Conservation (phyloP, 2,113 vertebrate genomes). For the Lepus timidus region DNA sequence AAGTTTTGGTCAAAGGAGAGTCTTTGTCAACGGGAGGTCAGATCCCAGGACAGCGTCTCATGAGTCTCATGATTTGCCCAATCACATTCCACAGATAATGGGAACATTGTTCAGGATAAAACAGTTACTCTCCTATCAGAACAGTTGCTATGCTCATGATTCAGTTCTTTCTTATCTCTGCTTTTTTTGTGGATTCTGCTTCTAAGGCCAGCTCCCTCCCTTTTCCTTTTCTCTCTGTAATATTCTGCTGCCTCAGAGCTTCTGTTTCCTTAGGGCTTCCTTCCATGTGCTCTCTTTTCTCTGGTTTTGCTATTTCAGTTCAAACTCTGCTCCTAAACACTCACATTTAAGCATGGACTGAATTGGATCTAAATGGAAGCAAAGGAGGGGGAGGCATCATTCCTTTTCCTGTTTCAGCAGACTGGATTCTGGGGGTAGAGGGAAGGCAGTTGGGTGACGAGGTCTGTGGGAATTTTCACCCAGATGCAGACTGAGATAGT, state of each 20-base stretch:
- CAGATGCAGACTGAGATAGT: not conserved
- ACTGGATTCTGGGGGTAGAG: not conserved
- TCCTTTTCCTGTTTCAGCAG: not conserved
- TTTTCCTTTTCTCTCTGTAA: not conserved
- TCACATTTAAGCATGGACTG: slow-evolving; percentile 1
- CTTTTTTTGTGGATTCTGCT: not conserved
- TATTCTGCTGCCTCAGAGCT: not conserved
- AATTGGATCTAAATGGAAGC: not conserved
- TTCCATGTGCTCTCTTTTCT: not conserved
- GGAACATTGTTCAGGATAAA: slow-evolving; percentile 55
- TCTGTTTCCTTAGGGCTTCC: not conserved
- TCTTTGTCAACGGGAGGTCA: slow-evolving; percentile 14
- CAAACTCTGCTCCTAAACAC: not conserved
- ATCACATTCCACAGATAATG: slow-evolving; percentile 59
- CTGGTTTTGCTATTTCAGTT: not conserved
- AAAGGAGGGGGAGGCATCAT: not conserved
- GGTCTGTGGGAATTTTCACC: not conserved
- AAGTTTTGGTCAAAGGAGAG: not conserved
- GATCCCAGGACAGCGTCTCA: slow-evolving; percentile 34
- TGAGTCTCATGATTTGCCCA: slow-evolving; percentile 63
- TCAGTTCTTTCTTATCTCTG: not conserved
- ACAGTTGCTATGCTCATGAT: not conserved
- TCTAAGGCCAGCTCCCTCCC: not conserved
- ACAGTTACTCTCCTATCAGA: slow-evolving; percentile 11
- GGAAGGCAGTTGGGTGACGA: not conserved